Evolutionary conservation across 2,888 invertebrate species (phyloP), one percentile per base, ranked within the genome.

Genomic region (Agriopis marginaria): DNA sequence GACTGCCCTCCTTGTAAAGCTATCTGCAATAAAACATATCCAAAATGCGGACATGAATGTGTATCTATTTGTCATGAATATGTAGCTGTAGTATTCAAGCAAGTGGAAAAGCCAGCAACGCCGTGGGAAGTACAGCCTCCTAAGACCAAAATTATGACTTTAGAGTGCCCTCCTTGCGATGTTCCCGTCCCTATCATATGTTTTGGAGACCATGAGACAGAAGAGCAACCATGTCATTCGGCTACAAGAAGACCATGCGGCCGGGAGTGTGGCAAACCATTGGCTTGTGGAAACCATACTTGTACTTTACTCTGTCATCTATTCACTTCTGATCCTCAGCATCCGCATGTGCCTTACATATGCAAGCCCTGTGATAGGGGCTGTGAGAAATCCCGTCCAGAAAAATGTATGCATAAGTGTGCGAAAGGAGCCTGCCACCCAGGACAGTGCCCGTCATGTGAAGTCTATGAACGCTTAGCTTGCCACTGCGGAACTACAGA

Each of bases 401-500:
- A 92, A 10, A 97, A 96, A 53, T 98, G 98, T 85, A 91, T 89
- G 0, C 98, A 98, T 87, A 91, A 93, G 40, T 98, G 98, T 85
- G 89, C 95, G 2, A 95, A 94, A 75, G 95, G 92, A 63, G 89
- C 94, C 0, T 98, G 97, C 80, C 97, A 97, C 88, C 95, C 96
- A 1, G 96, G 96, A 0, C 90, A 94, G 0, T 99, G 99, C 82
- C 95, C 96, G 0, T 96, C 96, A 0, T 99, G 99, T 86, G 95
- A 95, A 54, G 95, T 96, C 66, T 93, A 96, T 77, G 94, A 97
- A 40, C 95, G 96, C 79, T 85, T 96, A 60, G 94, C 96, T 47
- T 99, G 99, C 79, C 97, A 98, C 85, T 99, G 99, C 84, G 96
- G 96, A 0, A 92, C 98, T 7, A 96, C 96, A 64, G 96, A 97